A percentile compares a stretch with the other conserved stretches of the same genome.
Conservation (phyloP, 2,797 vertebrate species). For the Sebastes paucispinis region DNA sequence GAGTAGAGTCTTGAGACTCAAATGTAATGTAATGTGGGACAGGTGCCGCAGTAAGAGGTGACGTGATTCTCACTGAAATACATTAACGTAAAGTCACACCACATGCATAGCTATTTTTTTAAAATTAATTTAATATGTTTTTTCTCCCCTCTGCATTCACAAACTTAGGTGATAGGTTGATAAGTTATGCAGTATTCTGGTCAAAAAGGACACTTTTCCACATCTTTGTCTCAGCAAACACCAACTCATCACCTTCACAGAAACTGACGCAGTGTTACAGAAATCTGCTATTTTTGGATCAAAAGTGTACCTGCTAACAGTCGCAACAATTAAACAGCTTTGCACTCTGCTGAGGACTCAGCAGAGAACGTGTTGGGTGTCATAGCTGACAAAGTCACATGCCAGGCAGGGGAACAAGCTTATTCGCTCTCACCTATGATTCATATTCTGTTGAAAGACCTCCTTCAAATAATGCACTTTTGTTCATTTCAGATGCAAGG, state of each 20-base stretch:
- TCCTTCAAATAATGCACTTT: conserved; percentile 1
- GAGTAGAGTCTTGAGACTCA: neutral
- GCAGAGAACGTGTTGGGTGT: conserved; percentile 29
- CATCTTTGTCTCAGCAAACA: neutral
- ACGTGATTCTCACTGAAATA: conserved; percentile 1
- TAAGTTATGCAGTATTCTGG: neutral
- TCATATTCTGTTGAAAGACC: neutral
- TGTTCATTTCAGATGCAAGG: conserved; percentile 2
- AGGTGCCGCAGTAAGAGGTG: neutral
- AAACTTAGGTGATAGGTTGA: neutral
- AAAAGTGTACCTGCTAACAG: conserved; percentile 41
- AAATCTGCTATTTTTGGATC: conserved; percentile 37
- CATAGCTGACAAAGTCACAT: conserved; percentile 27
- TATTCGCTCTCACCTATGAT: neutral
- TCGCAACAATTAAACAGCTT: conserved; percentile 57
- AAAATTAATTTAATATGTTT: neutral
- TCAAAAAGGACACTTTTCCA: neutral
- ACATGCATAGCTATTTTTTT: neutral
- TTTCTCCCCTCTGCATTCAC: neutral
- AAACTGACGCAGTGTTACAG: conserved; percentile 30
- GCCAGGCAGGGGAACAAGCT: neutral
- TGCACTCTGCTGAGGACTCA: conserved; percentile 7
- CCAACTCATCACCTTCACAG: conserved; percentile 10
- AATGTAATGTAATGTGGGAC: neutral
- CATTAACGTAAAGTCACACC: neutral